Evolutionary conservation across 2,888 invertebrate species (phyloP).

Genomic region (Epirrhoe alternata): DNA sequence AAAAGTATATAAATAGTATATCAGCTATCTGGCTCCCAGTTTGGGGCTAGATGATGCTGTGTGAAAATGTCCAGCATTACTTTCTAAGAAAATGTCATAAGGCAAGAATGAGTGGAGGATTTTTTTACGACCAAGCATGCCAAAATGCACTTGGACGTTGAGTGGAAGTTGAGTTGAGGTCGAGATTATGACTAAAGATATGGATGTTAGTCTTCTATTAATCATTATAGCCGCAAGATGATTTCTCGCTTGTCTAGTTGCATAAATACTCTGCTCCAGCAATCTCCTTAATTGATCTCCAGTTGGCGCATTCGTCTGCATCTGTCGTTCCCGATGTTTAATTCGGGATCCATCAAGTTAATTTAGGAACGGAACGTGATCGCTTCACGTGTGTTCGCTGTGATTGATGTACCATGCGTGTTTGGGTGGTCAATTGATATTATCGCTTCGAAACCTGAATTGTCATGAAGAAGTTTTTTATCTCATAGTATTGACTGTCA

Average conservation of each 20-base stretch:
- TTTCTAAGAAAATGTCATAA: too few species aligned
- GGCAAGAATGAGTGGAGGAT: too few species aligned
- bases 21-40: too few species aligned
- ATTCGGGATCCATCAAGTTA: constrained; percentile 35
- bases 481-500: too few species aligned
- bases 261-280: constrained; percentile 4
- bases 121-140: too few species aligned
- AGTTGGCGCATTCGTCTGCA: constrained; percentile 27
- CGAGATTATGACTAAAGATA: too few species aligned
- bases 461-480: too few species aligned
- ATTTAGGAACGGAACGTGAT: constrained; percentile 37
- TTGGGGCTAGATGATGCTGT: too few species aligned
- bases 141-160: too few species aligned
- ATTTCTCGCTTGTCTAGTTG: constrained; percentile 14
- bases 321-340: constrained; percentile 33
- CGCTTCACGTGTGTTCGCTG: constrained; percentile 33
- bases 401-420: constrained; percentile 14
- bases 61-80: too few species aligned
- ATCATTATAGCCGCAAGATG: background rate
- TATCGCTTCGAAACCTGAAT: background rate
- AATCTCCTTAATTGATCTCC: constrained; percentile 19
- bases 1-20: too few species aligned
- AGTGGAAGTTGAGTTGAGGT: too few species aligned
- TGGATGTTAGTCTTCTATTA: background rate
- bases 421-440: constrained; percentile 1